A percentile compares a stretch with the other conserved stretches of the same genome.
Conservation (phyloP, 2,113 vertebrate genomes). For the Podiceps cristatus region DNA sequence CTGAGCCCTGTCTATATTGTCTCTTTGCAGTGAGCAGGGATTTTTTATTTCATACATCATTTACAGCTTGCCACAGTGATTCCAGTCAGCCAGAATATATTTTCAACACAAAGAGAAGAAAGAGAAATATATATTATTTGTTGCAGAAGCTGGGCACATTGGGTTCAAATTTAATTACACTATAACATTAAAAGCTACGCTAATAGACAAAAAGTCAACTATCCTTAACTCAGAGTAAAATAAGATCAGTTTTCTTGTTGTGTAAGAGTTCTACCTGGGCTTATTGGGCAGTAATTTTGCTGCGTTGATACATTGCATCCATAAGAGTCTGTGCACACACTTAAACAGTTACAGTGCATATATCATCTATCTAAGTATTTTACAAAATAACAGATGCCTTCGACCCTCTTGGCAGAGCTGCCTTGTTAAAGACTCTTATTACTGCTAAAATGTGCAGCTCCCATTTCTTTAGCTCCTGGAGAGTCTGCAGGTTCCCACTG, state of each 20-base stretch:
- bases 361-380: slow-evolving; percentile 28
- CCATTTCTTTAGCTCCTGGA: slow-evolving; percentile 31
- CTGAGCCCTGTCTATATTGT: slow-evolving; percentile 45
- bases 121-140: slow-evolving; percentile 60
- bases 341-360: slow-evolving; percentile 9
- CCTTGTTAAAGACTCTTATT: slow-evolving; percentile 54
- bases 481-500: slow-evolving; percentile 49
- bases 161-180: slow-evolving; percentile 65
- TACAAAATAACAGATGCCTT: slow-evolving; percentile 44
- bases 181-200: slow-evolving; percentile 44
- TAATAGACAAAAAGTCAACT: slow-evolving; percentile 40
- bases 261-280: slow-evolving; percentile 6
- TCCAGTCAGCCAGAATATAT: slow-evolving; percentile 53
- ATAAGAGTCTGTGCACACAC: not conserved
- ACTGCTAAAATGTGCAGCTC: slow-evolving; percentile 31
- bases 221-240: slow-evolving; percentile 40
- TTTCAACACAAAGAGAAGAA: slow-evolving; percentile 56
- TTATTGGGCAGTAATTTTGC: slow-evolving; percentile 43
- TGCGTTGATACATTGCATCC: slow-evolving; percentile 29
- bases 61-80: slow-evolving; percentile 70
- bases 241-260: slow-evolving; percentile 19
- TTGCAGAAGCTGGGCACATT: slow-evolving; percentile 32
- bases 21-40: slow-evolving; percentile 52
- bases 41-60: slow-evolving; percentile 77
- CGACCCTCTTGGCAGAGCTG: slow-evolving; percentile 44